Percentiles rank a stretch among this genome's conserved stretches.
These are phyloP conservation scores for Apolygus lucorum DNA, from an alignment of 1,140 invertebrate species.

Conservation along the genomic window DNA sequence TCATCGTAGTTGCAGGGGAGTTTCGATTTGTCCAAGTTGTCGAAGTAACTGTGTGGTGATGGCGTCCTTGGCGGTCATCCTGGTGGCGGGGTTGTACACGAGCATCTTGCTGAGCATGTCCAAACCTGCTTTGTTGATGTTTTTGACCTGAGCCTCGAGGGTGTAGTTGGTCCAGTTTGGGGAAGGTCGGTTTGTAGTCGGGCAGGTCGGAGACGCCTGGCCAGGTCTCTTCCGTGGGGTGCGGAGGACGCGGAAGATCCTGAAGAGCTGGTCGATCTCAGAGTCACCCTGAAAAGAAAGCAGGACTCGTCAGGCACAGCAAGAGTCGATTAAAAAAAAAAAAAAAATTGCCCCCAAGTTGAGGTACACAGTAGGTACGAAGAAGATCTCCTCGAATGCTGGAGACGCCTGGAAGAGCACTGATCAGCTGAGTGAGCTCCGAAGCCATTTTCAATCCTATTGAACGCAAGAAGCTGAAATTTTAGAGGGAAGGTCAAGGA, in stretches of 20 bases:
- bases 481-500: too few species aligned
- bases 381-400: too few species aligned
- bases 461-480: too few species aligned
- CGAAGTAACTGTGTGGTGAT: slow-evolving; percentile 67
- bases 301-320: too few species aligned
- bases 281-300: slow-evolving; percentile 96
- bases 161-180: slow-evolving; percentile 73
- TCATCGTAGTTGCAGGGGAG: slow-evolving; percentile 41
- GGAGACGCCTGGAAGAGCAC: too few species aligned
- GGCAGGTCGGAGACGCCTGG: slow-evolving; percentile 51
- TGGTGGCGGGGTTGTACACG: slow-evolving; percentile 63
- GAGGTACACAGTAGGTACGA: too few species aligned
- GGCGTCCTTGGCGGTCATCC: slow-evolving; percentile 63
- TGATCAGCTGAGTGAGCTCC: too few species aligned
- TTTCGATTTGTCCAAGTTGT: slow-evolving; percentile 52
- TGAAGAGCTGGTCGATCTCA: slow-evolving; percentile 90
- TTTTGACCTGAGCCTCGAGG: slow-evolving; percentile 49
- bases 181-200: slow-evolving; percentile 61
- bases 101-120: slow-evolving; percentile 65
- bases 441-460: too few species aligned
- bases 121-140: slow-evolving; percentile 52
- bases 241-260: slow-evolving; percentile 66
- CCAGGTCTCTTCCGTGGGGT: slow-evolving; percentile 54
- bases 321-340: too few species aligned
- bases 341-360: too few species aligned